Percentiles rank a stretch among this genome's conserved stretches.
Evolutionary conservation across 2,797 vertebrate genomes (phyloP).

Genomic region (Mus minutoides): DNA sequence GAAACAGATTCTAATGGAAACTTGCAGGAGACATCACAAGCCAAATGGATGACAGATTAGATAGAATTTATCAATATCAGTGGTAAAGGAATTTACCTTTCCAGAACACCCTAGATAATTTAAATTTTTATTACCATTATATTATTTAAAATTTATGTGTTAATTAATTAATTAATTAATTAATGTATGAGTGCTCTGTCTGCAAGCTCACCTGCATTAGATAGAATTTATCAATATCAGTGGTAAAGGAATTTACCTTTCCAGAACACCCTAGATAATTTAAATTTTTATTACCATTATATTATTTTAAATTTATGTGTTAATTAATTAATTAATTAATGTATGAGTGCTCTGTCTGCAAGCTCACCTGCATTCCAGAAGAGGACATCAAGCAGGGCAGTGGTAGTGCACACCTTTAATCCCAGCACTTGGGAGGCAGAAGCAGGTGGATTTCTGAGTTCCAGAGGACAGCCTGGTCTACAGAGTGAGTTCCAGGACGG

Average conservation of each 20-base stretch:
- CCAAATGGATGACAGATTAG: background rate
- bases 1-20: constrained; percentile 2
- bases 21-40: background rate
- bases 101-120: background rate
- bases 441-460: too few relatives aligned
- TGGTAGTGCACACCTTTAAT: too few relatives aligned
- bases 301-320: background rate
- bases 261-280: background rate
- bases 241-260: constrained; percentile 30
- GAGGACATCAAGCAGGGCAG: too few relatives aligned
- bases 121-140: background rate
- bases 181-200: background rate
- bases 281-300: background rate
- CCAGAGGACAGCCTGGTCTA: too few relatives aligned
- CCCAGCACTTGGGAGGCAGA: too few relatives aligned
- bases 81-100: constrained; percentile 30
- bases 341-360: background rate
- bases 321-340: background rate
- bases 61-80: background rate
- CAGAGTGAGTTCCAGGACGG: too few relatives aligned
- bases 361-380: too few relatives aligned
- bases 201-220: background rate
- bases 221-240: background rate
- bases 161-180: background rate
- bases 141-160: background rate